Evolutionary conservation across 2,113 vertebrate species (phyloP).

Genomic region (Chlorocebus sabaeus): DNA sequence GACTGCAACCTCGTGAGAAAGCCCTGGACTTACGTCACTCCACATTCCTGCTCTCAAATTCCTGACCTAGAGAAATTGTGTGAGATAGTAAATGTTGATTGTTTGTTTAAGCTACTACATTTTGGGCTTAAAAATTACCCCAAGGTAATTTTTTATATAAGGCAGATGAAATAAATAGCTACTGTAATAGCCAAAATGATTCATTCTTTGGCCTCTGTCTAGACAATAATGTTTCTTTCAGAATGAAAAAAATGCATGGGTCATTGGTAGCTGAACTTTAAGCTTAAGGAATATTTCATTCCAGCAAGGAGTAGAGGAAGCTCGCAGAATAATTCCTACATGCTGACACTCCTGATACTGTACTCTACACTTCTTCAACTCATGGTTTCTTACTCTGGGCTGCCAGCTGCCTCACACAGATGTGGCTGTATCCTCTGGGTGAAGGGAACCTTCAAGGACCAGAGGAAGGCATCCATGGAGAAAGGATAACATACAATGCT

Average conservation of each 20-base stretch:
- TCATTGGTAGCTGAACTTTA: neutral
- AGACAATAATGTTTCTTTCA: neutral
- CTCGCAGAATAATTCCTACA: neutral
- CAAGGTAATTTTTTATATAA: neutral
- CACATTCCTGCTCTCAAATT: neutral
- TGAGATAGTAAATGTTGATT: neutral
- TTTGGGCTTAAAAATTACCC: neutral
- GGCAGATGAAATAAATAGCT: neutral
- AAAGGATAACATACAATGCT: neutral
- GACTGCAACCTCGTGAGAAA: neutral
- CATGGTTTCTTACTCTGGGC: neutral
- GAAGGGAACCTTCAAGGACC: conserved; percentile 57
- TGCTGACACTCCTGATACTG: neutral
- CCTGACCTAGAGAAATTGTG: neutral
- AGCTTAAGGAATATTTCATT: neutral
- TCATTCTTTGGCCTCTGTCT: neutral
- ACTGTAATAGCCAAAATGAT: neutral
- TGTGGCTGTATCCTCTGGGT: conserved; percentile 17
- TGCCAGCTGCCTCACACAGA: neutral
- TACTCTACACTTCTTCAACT: neutral
- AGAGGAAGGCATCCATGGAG: neutral
- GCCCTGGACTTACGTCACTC: too few relatives aligned
- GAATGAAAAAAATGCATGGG: neutral
- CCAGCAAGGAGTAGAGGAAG: neutral
- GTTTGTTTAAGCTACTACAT: neutral